Percentiles rank a stretch among this genome's conserved stretches.
Evolutionary conservation across 1,140 invertebrate species (phyloP).

Genomic region (Drosophila paulistorum): DNA sequence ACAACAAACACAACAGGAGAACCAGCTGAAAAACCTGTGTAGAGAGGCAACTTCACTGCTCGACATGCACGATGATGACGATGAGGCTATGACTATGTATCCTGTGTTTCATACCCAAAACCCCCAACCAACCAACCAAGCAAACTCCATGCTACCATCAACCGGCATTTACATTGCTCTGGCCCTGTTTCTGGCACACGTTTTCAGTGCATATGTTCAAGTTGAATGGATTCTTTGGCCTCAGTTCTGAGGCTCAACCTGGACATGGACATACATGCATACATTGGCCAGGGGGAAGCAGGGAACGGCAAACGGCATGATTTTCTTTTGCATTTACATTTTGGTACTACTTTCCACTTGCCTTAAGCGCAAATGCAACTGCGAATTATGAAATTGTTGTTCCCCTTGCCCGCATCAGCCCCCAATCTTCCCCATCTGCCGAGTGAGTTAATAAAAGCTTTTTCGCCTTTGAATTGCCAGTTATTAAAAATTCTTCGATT

Average conservation of each 20-base stretch:
- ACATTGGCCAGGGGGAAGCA: not conserved
- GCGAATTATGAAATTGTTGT: constrained; percentile 22
- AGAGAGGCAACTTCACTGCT: constrained; percentile 39
- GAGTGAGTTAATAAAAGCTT: constrained; percentile 5
- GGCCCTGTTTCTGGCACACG: constrained; percentile 14
- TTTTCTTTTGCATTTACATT: constrained; percentile 10
- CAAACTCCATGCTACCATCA: not conserved
- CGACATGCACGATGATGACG: constrained; percentile 49
- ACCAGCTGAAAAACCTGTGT: constrained; percentile 46
- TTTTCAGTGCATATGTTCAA: constrained; percentile 48
- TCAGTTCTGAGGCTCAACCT: constrained; percentile 13
- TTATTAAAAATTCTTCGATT: constrained; percentile 49
- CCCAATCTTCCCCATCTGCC: not conserved
- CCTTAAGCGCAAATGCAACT: constrained; percentile 15
- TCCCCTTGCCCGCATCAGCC: not conserved
- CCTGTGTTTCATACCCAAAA: not conserved
- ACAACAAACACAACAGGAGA: constrained; percentile 22
- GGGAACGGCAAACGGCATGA: not conserved
- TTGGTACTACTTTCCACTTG: constrained; percentile 1
- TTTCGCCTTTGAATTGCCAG: constrained; percentile 19
- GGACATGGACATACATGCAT: constrained; percentile 3
- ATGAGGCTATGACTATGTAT: constrained; percentile 12
- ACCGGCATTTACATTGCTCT: not conserved
- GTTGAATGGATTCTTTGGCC: constrained; percentile 57
- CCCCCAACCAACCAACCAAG: not conserved